Evolutionary conservation across 2,888 invertebrate genomes (phyloP).

Genomic region (Ariolimax columbianus): DNA sequence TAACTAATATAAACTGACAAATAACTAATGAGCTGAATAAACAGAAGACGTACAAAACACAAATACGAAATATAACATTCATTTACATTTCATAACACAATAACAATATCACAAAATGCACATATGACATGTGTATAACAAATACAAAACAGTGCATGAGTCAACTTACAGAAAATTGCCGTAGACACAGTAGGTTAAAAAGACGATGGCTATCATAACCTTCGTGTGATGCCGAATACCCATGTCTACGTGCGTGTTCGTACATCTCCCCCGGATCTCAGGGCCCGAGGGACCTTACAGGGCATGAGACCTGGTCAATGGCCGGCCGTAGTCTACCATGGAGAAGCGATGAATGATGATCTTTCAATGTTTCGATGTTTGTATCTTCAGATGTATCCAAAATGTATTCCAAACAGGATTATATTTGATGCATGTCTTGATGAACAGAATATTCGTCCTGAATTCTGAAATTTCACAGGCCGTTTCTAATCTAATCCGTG

Average conservation of each 20-base stretch:
- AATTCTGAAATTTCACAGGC: no score
- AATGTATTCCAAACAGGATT: neutral
- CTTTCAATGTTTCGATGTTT: no score
- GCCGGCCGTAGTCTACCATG: constrained; percentile 17
- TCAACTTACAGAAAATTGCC: constrained; percentile 55
- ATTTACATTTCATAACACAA: no score
- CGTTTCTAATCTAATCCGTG: neutral
- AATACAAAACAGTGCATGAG: neutral
- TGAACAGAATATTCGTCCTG: no score
- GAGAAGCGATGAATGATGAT: neutral
- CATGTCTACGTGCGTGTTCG: constrained; percentile 47
- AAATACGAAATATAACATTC: no score
- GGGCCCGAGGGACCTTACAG: constrained; percentile 39
- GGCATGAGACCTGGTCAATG: constrained; percentile 11
- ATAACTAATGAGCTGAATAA: no score
- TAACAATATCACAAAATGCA: no score
- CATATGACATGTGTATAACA: no score
- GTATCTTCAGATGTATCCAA: neutral
- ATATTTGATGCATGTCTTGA: neutral
- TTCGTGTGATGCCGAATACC: constrained; percentile 54
- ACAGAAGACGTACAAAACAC: no score
- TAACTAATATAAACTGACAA: no score
- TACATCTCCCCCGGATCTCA: constrained; percentile 43
- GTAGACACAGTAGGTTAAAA: constrained; percentile 54
- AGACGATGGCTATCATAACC: constrained; percentile 48